Base-by-base conservation (phyloP, 2,888 invertebrate species). In the Eupithecia vulgata region DNA sequence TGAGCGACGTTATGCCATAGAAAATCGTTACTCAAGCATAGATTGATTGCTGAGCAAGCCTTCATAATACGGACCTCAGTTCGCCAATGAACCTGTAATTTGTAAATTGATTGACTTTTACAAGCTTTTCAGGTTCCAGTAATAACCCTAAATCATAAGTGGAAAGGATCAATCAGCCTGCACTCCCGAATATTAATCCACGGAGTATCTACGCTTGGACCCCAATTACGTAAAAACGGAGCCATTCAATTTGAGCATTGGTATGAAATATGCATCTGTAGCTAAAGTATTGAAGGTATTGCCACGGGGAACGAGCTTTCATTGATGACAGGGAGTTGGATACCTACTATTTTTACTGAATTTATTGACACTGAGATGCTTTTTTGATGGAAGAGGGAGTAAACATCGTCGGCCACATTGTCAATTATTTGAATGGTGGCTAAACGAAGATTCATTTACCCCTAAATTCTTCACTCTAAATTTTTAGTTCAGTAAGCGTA, bases 141-240 rank as follows among this genome's bases (percentile, higher is more conserved):
- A 57, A 57, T 57, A 57, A 57, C 25, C 25, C 57, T 57, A 57
- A 52, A 57, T 68, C 37, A 68, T 57, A 68, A 57, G 37, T 52
- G 37, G 57, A 68, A 68, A 35, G 48, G 35, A 68, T 68, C 62
- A 25, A 59, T 66, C 66, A n/a, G 45, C 35, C 59, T 61, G 52
- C 62, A 71, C 67, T 71, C 68, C 40, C 59, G 74, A 48, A 70
- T 74, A 76, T 78, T 76, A 78, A 78, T 78, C 68, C 57, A 57
- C 70, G 34, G 40, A 72, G 72, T 72, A 75, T 57, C 37, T 37
- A 40, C 65, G 67, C 71, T 66, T 59, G 78, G 79, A 78, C 82
- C 83, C 80, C 88, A 88, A 88, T 88, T 86, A 87, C 85, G 84
- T 88, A 84, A 88, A 88, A 88, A 87, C 84, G 85, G 76, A 40